A percentile compares a stretch with the other conserved stretches of the same genome.
Conservation (phyloP, 2,113 vertebrate species). For the Cairina moschata region DNA sequence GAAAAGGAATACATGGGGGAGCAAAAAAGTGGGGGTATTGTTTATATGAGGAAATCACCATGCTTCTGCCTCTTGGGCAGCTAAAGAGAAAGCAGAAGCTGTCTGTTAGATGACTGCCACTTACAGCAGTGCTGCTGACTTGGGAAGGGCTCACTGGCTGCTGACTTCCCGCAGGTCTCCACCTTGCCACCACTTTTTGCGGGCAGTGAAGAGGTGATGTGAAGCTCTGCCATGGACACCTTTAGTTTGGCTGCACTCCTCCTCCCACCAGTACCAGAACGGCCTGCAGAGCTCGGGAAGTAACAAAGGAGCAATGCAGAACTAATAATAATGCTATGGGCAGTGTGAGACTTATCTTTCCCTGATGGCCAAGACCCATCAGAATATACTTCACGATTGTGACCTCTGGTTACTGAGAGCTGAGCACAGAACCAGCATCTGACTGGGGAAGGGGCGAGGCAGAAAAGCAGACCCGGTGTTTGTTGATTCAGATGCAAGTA, state of each 20-base stretch:
- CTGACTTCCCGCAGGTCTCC: neutral
- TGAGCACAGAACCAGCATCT: neutral
- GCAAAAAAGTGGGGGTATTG: neutral
- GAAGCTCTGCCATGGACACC: neutral
- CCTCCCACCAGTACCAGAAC: neutral
- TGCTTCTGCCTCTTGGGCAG: neutral
- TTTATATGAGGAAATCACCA: neutral
- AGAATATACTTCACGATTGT: neutral
- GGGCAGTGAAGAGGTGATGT: neutral
- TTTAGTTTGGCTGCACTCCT: neutral
- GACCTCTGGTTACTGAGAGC: neutral
- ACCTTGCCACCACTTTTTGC: neutral
- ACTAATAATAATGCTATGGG: accelerated
- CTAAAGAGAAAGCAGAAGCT: neutral
- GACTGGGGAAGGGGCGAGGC: neutral
- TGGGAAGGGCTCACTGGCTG: neutral
- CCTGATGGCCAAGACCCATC: neutral
- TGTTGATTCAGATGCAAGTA: neutral
- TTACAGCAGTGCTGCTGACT: neutral
- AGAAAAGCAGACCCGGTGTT: neutral
- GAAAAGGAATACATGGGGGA: neutral
- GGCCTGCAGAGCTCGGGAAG: neutral
- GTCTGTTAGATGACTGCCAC: neutral
- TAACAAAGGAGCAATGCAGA: neutral
- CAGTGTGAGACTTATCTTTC: neutral